Base-by-base conservation (phyloP, 2,888 invertebrate species). In the Nomada goodeniana region DNA sequence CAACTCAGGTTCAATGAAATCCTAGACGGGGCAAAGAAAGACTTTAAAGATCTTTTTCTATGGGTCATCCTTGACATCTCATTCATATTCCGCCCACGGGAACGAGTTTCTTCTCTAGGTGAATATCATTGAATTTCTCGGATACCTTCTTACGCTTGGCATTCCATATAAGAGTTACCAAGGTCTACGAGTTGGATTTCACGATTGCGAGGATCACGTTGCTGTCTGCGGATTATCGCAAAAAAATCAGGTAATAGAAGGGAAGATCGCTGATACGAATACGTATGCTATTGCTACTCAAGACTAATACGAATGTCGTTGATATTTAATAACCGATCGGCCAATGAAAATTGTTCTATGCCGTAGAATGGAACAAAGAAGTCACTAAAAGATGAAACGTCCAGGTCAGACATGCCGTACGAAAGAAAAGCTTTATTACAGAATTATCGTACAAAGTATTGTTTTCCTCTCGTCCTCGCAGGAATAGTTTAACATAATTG, bases 61-160 rank as follows among this genome's bases (percentile, higher is more conserved):
- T 52, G 69, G 72, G 60, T 75, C 78, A 82, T 84, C 76, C 78
- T 76, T 81, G 85, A 84, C 84, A 68, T 82, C 82, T 84, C 85
- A 85, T 85, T 85, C 82, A 78, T 82, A 86, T 85, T 82, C 86
- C 86, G 80, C 82, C 86, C 84, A 86, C 86, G 82, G 74, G 44
- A 73, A 82, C 85, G 80, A 78, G 86, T 82, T 86, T 86, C 85
- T 84, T 85, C 77, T 86, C 82, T 77, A 84, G 84, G 85, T 82
- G 86, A 82, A 82, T 84, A 84, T 80, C 85, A 71, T 80, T 76
- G 83, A 83, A 82, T 83, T 72, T 83, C 83, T 83, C 67, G 69
- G 78, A 79, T 83, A 73, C 79, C 65, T 85, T 82, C 84, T 87
- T 80, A 80, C 65, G 59, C 75, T 29, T 57, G 74, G 68, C 68